These are phyloP conservation scores for Trilocha varians DNA, from an alignment of 2,888 invertebrate genomes.

Conservation along the genomic window DNA sequence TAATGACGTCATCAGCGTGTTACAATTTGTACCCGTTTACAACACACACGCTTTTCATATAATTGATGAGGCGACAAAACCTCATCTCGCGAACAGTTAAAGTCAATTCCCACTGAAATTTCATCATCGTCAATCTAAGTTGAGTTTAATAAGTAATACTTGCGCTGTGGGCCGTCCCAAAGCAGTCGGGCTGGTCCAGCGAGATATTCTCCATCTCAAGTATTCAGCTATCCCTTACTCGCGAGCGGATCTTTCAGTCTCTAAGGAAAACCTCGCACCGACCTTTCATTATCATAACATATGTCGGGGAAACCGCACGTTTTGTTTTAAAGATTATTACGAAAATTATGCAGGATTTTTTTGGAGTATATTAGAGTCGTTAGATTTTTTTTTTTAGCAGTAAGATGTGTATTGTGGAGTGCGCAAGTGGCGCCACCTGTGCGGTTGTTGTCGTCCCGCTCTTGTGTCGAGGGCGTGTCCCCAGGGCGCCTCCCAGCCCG, in stretches of 20 bases:
- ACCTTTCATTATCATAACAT: constrained; percentile 44
- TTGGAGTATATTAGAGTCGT: constrained; percentile 1
- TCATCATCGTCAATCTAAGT: constrained; percentile 70
- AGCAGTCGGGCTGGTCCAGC: constrained; percentile 48
- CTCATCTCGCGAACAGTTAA: constrained; percentile 57
- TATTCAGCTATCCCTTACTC: constrained; percentile 51
- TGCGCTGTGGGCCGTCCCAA: constrained; percentile 58
- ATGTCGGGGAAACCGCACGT: constrained; percentile 28
- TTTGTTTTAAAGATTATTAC: constrained; percentile 16
- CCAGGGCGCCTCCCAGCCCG: constrained; percentile 69
- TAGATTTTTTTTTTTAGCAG: constrained; percentile 17
- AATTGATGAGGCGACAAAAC: constrained; percentile 58
- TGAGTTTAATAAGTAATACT: constrained; percentile 65
- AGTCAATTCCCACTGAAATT: constrained; percentile 71
- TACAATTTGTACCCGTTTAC: constrained; percentile 22
- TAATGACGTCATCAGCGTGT: constrained; percentile 18
- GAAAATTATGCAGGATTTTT: constrained; percentile 10
- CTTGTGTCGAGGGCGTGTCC: constrained; percentile 74
- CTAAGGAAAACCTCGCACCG: constrained; percentile 45
- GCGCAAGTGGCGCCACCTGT: constrained; percentile 59
- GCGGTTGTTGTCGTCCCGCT: constrained; percentile 57
- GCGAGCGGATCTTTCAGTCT: constrained; percentile 43
- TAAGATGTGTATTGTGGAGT: constrained; percentile 13
- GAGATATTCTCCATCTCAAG: constrained; percentile 58
- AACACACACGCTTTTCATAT: constrained; percentile 30